Evolutionary conservation across 2,113 vertebrate genomes (phyloP).

Genomic region (Sorex fumeus): DNA sequence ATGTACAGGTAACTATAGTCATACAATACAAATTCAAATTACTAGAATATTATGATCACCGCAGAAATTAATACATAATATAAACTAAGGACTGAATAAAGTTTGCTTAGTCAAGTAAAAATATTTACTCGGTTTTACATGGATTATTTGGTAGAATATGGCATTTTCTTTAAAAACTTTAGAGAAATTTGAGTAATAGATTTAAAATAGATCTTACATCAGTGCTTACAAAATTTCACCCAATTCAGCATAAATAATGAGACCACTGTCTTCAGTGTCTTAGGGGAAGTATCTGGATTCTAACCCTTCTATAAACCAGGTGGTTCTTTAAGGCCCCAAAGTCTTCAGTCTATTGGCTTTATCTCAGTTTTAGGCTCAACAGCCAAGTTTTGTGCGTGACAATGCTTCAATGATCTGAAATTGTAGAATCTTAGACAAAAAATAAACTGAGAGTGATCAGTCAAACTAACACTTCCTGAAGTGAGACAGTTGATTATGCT

Average conservation of each 20-base stretch:
- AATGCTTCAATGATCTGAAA: neutral
- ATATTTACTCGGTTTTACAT: neutral
- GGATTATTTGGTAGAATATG: neutral
- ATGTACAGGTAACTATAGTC: neutral
- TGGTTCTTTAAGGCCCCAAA: neutral
- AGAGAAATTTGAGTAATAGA: neutral
- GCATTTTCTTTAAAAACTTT: neutral
- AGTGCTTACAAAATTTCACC: neutral
- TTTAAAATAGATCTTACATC: constrained; percentile 24
- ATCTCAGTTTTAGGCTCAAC: neutral
- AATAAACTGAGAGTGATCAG: neutral
- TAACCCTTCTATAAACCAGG: neutral
- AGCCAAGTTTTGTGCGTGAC: neutral
- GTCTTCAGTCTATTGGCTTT: neutral
- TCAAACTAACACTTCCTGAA: neutral
- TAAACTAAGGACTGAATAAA: neutral
- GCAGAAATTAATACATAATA: too few relatives aligned
- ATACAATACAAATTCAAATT: too few relatives aligned
- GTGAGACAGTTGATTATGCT: neutral
- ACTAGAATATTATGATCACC: too few relatives aligned
- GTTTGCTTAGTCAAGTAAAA: neutral
- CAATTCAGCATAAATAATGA: constrained; percentile 16
- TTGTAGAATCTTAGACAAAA: neutral
- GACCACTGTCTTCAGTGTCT: neutral
- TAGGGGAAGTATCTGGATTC: neutral